These are phyloP conservation scores for Leptoteleia sp. DNA, from an alignment of 1,140 invertebrate genomes.

Conservation along the genomic window DNA sequence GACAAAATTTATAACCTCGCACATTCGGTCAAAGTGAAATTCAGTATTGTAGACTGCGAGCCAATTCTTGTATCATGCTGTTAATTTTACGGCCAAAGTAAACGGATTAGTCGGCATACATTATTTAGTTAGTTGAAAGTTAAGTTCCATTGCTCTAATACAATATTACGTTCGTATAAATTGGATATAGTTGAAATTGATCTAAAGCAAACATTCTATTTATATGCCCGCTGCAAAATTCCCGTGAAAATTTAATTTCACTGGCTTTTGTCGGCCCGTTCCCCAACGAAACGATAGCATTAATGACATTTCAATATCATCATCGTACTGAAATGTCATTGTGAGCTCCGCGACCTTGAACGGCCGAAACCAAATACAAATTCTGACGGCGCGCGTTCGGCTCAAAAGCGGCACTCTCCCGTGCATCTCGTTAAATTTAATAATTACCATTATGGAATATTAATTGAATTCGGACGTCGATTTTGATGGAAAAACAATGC, in stretches of 20 bases:
- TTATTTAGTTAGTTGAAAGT: conserved; percentile 17
- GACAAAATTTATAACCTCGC: conserved; percentile 11
- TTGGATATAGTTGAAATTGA: neutral
- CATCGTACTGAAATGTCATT: no score
- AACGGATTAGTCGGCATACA: conserved; percentile 10
- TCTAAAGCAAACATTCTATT: conserved; percentile 7
- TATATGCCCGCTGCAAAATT: conserved; percentile 3
- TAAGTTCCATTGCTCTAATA: conserved; percentile 10
- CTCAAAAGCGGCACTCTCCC: no score
- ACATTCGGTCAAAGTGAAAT: no score
- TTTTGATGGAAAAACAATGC: no score
- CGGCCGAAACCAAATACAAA: no score
- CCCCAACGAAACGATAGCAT: neutral
- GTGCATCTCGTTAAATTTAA: no score
- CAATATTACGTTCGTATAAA: conserved; percentile 10
- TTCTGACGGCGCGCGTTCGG: no score
- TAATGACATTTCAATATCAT: conserved; percentile 6
- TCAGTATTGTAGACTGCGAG: no score
- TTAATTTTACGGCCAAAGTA: conserved; percentile 21
- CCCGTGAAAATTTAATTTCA: conserved; percentile 13
- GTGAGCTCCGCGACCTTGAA: no score
- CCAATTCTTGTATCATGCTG: conserved; percentile 3
- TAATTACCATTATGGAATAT: no score
- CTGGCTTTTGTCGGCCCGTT: neutral
- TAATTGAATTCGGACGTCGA: no score